These are phyloP conservation scores for Urocolius indicus DNA, from an alignment of 2,113 vertebrate species.

Conservation along the genomic window DNA sequence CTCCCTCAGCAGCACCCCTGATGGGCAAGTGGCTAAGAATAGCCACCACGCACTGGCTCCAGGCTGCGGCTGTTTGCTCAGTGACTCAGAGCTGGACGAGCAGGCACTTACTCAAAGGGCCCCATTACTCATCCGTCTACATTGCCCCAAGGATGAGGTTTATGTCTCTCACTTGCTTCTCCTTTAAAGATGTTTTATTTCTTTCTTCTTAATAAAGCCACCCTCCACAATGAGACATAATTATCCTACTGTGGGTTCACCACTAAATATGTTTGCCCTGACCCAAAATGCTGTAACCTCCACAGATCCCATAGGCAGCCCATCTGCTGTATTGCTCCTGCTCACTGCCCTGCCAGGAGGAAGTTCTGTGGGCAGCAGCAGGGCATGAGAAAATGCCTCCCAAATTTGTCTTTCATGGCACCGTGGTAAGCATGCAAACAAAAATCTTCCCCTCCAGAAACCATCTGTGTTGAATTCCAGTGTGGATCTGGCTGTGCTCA, in stretches of 20 bases:
- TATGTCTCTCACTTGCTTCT: neutral
- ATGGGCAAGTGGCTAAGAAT: neutral
- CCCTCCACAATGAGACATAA: neutral
- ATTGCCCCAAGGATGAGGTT: slow-evolving; percentile 41
- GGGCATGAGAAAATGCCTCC: neutral
- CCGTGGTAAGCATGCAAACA: neutral
- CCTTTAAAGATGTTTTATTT: slow-evolving; percentile 26
- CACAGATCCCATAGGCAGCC: neutral
- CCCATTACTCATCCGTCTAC: slow-evolving; percentile 67
- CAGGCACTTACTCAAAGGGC: slow-evolving; percentile 49
- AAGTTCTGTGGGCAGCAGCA: neutral
- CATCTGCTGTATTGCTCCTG: fast-evolving
- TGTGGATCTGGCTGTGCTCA: neutral
- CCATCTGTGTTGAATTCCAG: neutral
- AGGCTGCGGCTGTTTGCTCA: slow-evolving; percentile 55
- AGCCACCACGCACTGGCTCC: slow-evolving; percentile 49
- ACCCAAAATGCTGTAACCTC: neutral
- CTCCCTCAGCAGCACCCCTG: slow-evolving; percentile 17
- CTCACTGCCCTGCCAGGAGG: neutral
- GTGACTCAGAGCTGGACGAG: slow-evolving; percentile 65
- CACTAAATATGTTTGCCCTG: neutral
- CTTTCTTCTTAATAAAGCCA: neutral
- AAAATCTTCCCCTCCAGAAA: neutral
- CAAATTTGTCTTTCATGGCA: neutral
- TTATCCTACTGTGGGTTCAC: neutral